Percentiles rank a stretch among this genome's conserved stretches.
Conservation (phyloP, 2,113 vertebrate genomes). For the Benitochromis conjunctus region DNA sequence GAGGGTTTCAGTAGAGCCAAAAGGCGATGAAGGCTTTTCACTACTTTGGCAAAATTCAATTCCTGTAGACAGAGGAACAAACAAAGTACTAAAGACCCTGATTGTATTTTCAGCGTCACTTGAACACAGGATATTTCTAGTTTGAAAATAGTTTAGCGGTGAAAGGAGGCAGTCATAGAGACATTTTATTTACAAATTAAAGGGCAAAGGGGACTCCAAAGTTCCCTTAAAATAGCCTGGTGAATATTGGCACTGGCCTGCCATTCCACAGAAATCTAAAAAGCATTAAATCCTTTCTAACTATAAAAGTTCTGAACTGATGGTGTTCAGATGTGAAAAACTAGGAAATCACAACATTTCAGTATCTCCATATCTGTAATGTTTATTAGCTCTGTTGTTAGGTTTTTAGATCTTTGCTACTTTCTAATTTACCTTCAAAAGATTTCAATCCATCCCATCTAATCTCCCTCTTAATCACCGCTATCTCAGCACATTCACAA, state of each 20-base stretch:
- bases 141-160: neutral
- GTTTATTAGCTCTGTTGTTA: neutral
- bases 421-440: neutral
- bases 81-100: neutral
- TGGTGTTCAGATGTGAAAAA: neutral
- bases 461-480: constrained; percentile 1
- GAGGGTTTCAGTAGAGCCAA: neutral
- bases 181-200: neutral
- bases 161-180: neutral
- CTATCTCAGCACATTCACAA: neutral
- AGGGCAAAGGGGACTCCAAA: neutral
- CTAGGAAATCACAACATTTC: neutral
- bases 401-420: neutral
- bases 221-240: neutral
- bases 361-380: neutral
- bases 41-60: neutral
- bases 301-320: neutral
- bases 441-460: constrained; percentile 11
- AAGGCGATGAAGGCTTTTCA: neutral
- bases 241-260: accelerated
- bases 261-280: neutral
- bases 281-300: neutral
- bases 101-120: neutral
- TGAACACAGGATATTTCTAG: neutral
- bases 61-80: neutral